Base-by-base conservation (phyloP, 2,888 invertebrate species). In the Ptilodon capucinus region DNA sequence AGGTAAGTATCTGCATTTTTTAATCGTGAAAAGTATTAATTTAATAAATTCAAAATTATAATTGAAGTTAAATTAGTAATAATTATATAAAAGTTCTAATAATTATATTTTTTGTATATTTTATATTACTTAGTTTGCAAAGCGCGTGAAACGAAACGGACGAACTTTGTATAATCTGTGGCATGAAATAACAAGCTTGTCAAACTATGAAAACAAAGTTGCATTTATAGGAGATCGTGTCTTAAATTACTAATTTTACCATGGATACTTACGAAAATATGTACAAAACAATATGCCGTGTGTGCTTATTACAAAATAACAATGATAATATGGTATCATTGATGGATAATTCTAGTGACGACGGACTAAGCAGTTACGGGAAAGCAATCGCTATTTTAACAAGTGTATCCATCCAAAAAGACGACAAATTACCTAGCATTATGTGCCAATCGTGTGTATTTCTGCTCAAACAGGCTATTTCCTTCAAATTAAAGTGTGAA, bases 401-500 rank as follows among this genome's bases (percentile, higher is more conserved):
- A 0, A 73, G 76, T 47, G 71, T 87, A 64, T 56, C 55, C 14
- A 60, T 86, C 16, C 56, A 68, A 60, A 68, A 70, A 44, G 61
- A 76, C 32, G 79, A 84, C 42, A 63, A 68, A 60, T 71, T 85
- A 36, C 90, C 90, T 0, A 57, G 48, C 38, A 65, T 59, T 47
- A 81, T 89, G 75, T 90, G 90, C 51, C 60, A 60, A 36, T 77
- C 75, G 41, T 90, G 90, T 62, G 64, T 81, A 38, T 57, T 60
- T 53, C 61, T 78, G 44, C 58, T 90, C 39, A 82, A 81, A 65
- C 77, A 84, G 57, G 71, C 81, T n/a, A 79, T 86, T 38, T 55
- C 58, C 40, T 89, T 90, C 41, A 86, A 86, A 58, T 60, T 81
- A 17, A 80, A 64, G 38, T 85, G 87, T 46, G 83, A 88, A 72